Base-by-base conservation (phyloP, 2,113 vertebrate genomes). In the Perca flavescens region DNA sequence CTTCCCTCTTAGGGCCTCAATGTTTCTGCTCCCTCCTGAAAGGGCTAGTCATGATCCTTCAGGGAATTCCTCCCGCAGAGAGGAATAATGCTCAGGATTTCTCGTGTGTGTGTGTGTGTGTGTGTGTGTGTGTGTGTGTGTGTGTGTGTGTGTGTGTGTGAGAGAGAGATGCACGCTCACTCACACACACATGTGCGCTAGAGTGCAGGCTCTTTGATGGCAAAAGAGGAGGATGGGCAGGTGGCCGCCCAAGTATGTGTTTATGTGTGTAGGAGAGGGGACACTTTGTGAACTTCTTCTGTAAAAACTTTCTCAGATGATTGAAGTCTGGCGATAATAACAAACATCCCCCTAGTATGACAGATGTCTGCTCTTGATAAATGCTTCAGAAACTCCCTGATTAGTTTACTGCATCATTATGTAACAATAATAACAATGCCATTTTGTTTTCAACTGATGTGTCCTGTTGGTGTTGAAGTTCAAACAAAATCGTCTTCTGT, bases 311-410 rank as follows among this genome's bases (percentile, higher is more conserved):
- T 94, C 86, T 91, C 72, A 76, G 80, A 90, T 90, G 91, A 92
- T 93, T 92, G 91, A 94, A 91, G 91, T 92, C 75, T 62, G 69
- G 53, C 47, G 88, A 92, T 89, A 94, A 95, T 82, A 96, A 96
- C 93, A 96, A 96, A 95, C 93, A 94, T 68, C 66, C 74, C 77
- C 83, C 49, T 79, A 78, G 83, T 88, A 82, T 92, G 93, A 89
- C 95, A 96, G 95, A 95, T 96, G 95, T 95, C 92, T 93, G 82
- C 91, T 86, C 85, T 80, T 74, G 92, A 94, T 94, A 93, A 91
- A 88, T 49, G 69, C 88, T 89, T 93, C 86, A 90, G 88, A 91
- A 87, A 86, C 80, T 66, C 79, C 82, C 90, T 74, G 87, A 86
- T 91, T 86, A 64, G 75, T 74, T 47, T 21, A 74, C 50, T 40